Base-by-base conservation (phyloP, 2,888 invertebrate species). In the Drosophila ezoana region DNA sequence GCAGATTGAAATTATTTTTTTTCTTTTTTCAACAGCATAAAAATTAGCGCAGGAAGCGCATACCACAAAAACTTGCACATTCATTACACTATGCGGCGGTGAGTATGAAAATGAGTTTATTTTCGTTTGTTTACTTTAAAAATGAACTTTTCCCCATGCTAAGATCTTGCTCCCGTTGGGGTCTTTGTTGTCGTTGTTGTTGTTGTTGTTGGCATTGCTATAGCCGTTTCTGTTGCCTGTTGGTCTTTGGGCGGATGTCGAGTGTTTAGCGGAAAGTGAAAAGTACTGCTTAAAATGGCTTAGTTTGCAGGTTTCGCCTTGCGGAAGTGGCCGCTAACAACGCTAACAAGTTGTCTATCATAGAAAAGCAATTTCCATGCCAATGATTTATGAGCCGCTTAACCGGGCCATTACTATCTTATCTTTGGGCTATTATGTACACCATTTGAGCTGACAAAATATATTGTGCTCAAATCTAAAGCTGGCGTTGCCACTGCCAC, bases 281-380 rank as follows among this genome's bases (percentile, higher is more conserved):
- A 83, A 83, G 83, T 89, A 88, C 89, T 88, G 89, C 89, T 83
- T 83, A 83, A 83, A 83, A 87, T 87, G 76, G 83, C 89, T 83
- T 89, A 83, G 88, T 87, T 87, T 88, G 83, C 83, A 89, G 76
- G 86, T 83, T 83, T 83, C 79, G 81, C 81, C 76, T 87, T 83
- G 89, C 83, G 83, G 83, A 83, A 83, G 83, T 85, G 49, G 58
- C 64, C 47, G 59, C 62, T 57, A 57, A 59, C 66, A 61, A 73
- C 61, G 68, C 71, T 69, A 75, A 76, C 87, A 79, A 81, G 89
- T 89, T 87, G 89, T 89, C 81, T 89, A 82, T 82, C 82, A 82
- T 85, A 87, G 82, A 89, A 82, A 82, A 89, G 87, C 89, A 87
- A 82, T 82, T 89, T 89, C 87, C 89, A 82, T 82, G 89, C 86